Evolutionary conservation across 2,888 invertebrate genomes (phyloP), one percentile per base, ranked within the genome.

Genomic region (Drosophila anomelani): DNA sequence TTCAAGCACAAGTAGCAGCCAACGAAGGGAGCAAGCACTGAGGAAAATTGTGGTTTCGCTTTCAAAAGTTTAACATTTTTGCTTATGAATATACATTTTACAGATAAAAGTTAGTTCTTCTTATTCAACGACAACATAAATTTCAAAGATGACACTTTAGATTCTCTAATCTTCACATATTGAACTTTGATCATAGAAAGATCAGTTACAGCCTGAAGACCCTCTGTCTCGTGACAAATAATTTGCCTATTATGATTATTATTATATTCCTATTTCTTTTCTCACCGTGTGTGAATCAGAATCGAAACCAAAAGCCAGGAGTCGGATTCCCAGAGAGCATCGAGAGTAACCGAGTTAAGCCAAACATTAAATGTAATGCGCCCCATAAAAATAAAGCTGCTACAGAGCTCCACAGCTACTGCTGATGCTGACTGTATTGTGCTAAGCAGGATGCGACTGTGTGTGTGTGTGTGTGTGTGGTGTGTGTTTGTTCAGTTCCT

Each of bases 371-470:
- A 85, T 80, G 79, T 85, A 84, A 85, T 85, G 85, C 78, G 53
- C 62, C 75, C 79, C 82, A 88, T 86, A 82, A 88, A 86, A 88
- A 88, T 80, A 78, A 88, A 88, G 86, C 84, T 86, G 83, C 86
- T 81, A 56, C 67, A 17, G 47, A 43, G 75, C 68, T 77, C 32
- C 53, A 29, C 51, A 34, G 59, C 47, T 49, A 29, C 54, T 71
- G 55, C 61, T 56, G 56, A 61, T 71, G 71, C 56, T 34, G 62
- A 71, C 62, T 63, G 72, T 71, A 71, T 58, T 68, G 68, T 71
- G 38, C 71, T 57, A 44, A 56, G 41, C 71, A 62, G 71, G 53
- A 71, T 71, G 44, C 64, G 62, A 59, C 46, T 46, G 36, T 63
- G 36, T 36, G 20, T 63, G 36, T 17, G 49, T 20, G 4, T 9